A percentile compares a stretch with the other conserved stretches of the same genome.
Evolutionary conservation across 2,113 vertebrate genomes (phyloP).

Genomic region (Myrmecophaga tridactyla): DNA sequence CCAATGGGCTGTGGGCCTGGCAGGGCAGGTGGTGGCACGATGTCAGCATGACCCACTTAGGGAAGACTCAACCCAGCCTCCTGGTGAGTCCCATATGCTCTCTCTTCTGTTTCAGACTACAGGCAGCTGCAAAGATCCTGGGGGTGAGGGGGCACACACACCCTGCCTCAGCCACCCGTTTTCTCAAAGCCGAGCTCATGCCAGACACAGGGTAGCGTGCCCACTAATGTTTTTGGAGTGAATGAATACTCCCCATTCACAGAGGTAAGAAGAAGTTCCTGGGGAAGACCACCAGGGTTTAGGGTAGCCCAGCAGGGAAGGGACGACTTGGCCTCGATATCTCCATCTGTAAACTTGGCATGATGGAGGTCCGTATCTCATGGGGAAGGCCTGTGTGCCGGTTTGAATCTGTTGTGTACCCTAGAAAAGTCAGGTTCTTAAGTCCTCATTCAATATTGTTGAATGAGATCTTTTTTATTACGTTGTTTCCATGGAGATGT

Average conservation of each 20-base stretch:
- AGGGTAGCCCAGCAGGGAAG: background rate
- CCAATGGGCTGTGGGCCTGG: no score
- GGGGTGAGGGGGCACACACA: background rate
- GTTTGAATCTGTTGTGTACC: no score
- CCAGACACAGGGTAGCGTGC: background rate
- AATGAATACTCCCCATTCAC: background rate
- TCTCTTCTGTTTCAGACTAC: background rate
- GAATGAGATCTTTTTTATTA: no score
- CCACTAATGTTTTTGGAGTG: background rate
- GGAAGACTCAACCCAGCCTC: background rate
- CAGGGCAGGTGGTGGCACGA: background rate
- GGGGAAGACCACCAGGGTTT: background rate
- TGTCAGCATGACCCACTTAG: background rate
- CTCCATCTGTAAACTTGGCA: background rate
- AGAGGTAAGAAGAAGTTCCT: background rate
- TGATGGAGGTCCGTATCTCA: background rate
- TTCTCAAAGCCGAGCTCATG: background rate
- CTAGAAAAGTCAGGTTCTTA: no score
- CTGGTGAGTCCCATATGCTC: background rate
- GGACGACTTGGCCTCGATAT: background rate
- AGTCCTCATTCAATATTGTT: no score
- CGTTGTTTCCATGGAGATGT: no score
- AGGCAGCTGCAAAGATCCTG: background rate
- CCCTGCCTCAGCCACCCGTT: background rate
- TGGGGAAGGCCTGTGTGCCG: background rate